phyloP scores from a whole-genome alignment of 2,797 vertebrate species.

The Spatula versicolor region DNA sequence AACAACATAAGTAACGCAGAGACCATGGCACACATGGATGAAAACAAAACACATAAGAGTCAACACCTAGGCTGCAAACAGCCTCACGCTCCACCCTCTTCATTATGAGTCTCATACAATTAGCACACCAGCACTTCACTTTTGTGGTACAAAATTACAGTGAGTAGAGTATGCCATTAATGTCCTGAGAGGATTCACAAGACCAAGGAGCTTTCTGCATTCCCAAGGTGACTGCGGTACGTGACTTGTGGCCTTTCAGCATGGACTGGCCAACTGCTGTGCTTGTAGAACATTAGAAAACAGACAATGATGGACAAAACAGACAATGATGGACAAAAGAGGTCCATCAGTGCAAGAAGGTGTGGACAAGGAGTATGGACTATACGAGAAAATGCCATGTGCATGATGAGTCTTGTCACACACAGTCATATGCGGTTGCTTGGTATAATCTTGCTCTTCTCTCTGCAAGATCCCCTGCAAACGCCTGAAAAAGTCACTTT shows the following conservation, averaged over 20 bases:
- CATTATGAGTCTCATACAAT: background rate
- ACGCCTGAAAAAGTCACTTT: background rate
- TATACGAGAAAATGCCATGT: background rate
- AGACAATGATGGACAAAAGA: accelerated
- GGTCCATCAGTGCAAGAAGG: background rate
- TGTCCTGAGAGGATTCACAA: background rate
- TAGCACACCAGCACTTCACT: background rate
- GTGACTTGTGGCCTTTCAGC: accelerated
- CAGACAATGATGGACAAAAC: accelerated
- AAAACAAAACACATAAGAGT: background rate
- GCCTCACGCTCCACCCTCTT: background rate
- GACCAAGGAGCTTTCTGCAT: background rate
- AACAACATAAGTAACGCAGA: background rate
- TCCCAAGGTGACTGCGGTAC: background rate
- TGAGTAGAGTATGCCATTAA: background rate
- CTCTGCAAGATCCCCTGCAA: background rate
- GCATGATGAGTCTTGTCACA: accelerated
- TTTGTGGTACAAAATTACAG: background rate
- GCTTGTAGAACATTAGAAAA: background rate
- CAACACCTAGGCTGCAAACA: background rate
- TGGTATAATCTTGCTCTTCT: background rate
- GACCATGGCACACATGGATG: background rate
- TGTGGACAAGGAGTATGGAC: accelerated
- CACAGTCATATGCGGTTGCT: accelerated
- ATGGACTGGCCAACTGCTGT: background rate